Evolutionary conservation across 2,113 vertebrate species (phyloP).

Genomic region (Sturnira hondurensis): DNA sequence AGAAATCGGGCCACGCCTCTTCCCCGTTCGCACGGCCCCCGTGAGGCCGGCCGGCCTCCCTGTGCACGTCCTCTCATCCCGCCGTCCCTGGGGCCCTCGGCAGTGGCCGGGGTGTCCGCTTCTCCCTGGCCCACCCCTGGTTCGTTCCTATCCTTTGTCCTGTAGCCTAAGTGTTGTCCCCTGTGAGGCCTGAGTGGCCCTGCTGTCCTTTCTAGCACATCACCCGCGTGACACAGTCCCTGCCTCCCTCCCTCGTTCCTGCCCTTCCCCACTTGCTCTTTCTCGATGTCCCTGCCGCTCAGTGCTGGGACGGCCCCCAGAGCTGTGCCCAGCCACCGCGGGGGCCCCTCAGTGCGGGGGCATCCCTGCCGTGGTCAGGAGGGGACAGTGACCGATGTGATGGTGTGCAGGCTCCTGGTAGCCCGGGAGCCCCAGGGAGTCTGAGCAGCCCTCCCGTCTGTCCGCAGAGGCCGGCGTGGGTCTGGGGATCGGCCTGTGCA

Average conservation of each 20-base stretch:
- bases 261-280: neutral
- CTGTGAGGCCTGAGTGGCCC: too few species aligned
- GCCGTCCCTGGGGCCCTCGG: rapidly evolving
- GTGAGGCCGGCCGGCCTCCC: neutral
- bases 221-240: rapidly evolving
- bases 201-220: neutral
- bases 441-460: neutral
- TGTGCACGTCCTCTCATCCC: rapidly evolving
- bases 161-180: neutral
- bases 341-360: rapidly evolving
- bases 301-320: neutral
- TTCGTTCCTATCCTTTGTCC: neutral
- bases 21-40: neutral
- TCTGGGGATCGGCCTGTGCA: conserved; percentile 93
- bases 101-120: too few species aligned
- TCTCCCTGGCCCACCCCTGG: neutral
- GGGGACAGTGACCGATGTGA: rapidly evolving
- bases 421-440: rapidly evolving
- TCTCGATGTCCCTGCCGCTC: neutral
- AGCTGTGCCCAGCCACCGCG: too few species aligned
- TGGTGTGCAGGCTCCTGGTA: neutral
- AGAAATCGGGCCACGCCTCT: neutral
- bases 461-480: conserved; percentile 92
- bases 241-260: neutral
- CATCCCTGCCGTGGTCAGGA: rapidly evolving